Percentiles rank a stretch among this genome's conserved stretches.
Evolutionary conservation across 2,888 invertebrate species (phyloP).

Genomic region (Torymus texanus): DNA sequence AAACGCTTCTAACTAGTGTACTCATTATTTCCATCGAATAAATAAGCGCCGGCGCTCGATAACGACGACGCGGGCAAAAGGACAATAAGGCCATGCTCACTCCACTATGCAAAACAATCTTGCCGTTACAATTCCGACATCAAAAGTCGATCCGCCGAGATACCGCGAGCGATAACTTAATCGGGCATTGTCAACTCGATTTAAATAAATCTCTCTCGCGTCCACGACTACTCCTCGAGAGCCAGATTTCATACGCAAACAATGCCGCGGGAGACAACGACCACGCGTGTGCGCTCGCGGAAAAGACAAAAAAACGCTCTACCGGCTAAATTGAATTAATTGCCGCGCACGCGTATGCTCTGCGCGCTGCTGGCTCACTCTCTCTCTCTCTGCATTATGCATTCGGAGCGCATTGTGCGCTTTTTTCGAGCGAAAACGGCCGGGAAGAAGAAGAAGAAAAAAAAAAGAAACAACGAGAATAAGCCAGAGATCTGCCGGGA

Average conservation of each 20-base stretch:
- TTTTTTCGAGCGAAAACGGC: slow-evolving; percentile 5
- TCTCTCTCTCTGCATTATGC: slow-evolving; percentile 33
- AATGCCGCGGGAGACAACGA: slow-evolving; percentile 19
- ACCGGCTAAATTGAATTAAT: slow-evolving; percentile 48
- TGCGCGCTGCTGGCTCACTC: too few species aligned
- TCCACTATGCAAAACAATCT: neutral
- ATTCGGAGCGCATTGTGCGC: slow-evolving; percentile 37
- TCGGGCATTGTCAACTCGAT: slow-evolving; percentile 38
- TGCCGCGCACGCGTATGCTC: slow-evolving; percentile 22
- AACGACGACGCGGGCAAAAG: neutral
- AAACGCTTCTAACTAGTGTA: neutral
- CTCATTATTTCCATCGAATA: slow-evolving; percentile 22
- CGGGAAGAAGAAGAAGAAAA: slow-evolving; percentile 36
- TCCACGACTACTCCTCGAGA: neutral
- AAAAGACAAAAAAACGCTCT: neutral
- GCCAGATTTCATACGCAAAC: slow-evolving; percentile 29
- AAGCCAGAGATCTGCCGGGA: slow-evolving; percentile 32
- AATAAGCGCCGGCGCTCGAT: neutral
- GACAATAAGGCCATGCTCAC: too few species aligned
- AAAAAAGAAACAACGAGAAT: slow-evolving; percentile 58
- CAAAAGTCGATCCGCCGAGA: slow-evolving; percentile 4
- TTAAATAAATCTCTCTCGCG: slow-evolving; percentile 37
- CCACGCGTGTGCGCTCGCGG: neutral
- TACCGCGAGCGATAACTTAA: slow-evolving; percentile 39
- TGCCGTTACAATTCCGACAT: neutral